Percentiles rank a stretch among this genome's conserved stretches.
Conservation (phyloP, 1,140 invertebrate species). For the Ladona fulva region DNA sequence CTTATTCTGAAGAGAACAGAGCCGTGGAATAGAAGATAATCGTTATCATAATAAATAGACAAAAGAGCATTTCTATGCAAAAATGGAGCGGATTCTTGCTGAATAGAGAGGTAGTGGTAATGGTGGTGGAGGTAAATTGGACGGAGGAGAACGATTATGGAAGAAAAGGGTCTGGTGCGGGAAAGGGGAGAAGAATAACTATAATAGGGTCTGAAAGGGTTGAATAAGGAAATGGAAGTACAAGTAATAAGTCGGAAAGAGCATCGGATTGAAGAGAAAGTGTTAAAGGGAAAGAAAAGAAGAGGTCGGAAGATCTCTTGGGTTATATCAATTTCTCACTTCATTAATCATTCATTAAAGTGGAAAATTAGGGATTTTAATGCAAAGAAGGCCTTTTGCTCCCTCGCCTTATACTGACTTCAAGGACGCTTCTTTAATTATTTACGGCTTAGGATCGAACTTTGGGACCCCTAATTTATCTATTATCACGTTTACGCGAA, state of each 20-base stretch:
- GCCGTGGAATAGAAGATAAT: no score
- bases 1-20: no score
- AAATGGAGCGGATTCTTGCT: no score
- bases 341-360: conserved; percentile 6
- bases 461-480: no score
- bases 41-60: no score
- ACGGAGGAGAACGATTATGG: neutral
- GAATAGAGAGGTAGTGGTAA: no score
- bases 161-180: neutral
- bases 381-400: neutral
- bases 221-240: neutral
- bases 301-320: neutral
- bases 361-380: neutral
- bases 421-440: no score
- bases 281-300: neutral
- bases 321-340: conserved; percentile 1
- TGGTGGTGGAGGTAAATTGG: no score
- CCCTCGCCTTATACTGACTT: neutral
- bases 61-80: no score
- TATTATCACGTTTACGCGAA: no score
- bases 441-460: no score
- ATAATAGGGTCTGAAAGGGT: neutral
- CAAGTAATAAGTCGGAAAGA: neutral
- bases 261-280: neutral
- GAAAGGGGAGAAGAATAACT: no score